Evolutionary conservation across 2,888 invertebrate genomes (phyloP), one percentile per base, ranked within the genome.

Genomic region (Teleogryllus oceanicus): DNA sequence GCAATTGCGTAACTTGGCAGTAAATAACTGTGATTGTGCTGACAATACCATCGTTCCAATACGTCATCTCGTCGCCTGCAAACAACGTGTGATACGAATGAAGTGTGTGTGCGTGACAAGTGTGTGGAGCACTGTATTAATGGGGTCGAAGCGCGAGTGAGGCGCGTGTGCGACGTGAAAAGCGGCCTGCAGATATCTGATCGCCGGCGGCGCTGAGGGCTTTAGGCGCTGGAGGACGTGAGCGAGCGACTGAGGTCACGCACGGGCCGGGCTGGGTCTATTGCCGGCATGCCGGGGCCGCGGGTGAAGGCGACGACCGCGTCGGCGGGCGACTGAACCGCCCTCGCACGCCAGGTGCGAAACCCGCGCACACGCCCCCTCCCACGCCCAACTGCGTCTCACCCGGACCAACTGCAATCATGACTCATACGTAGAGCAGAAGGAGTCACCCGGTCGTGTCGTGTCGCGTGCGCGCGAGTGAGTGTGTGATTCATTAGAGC

Each of bases 201-300:
- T 62, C 62, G n/a, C 13, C 8, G 37, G 8, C 37, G 37, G 37
- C 37, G 37, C 37, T 8, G 37, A 37, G 37, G 37, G 37, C 37
- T 37, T 37, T 37, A 37, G 37, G 37, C 37, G 37, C 5, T 37
- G 37, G 37, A 37, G 37, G 37, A 37, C 37, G 37, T 8, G n/a
- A n/a, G 37, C 8, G 37, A 1, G 37, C 37, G 16, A 12, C 62
- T n/a, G 62, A 62, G 62, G 62, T 62, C 62, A 62, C 62, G 62
- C 62, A 8, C 62, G 62, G 5, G 62, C 62, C 3, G 16, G 62
- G 62, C 4, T 18, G n/a, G 16, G 62, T 18, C 62, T 62, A 62
- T 62, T 62, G 62, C 62, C 62, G 62, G 62, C n/a, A 62, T 62
- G 62, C n/a, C 62, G 62, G 62, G 62, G 62, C 62, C 62, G 16